Conservation (phyloP, 2,113 vertebrate species). For the Podarcis cretensis region DNA sequence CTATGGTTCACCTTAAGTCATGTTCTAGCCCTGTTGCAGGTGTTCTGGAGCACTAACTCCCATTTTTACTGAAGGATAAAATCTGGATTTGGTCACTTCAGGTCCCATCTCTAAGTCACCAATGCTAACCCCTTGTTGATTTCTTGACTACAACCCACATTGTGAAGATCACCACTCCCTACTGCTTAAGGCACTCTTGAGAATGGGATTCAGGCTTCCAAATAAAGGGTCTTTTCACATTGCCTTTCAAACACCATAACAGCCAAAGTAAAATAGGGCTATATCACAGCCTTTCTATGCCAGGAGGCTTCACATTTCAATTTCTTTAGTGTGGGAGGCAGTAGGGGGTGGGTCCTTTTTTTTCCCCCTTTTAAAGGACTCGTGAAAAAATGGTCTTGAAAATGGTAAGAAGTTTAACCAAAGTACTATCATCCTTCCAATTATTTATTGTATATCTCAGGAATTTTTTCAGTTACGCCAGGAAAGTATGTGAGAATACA, state of each 20-base stretch:
- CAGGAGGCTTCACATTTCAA: neutral
- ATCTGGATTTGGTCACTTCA: too few relatives aligned
- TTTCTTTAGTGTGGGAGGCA: neutral
- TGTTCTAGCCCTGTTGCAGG: neutral
- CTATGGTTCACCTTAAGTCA: neutral
- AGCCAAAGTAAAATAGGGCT: neutral
- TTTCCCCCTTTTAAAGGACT: neutral
- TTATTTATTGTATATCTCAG: conserved; percentile 24
- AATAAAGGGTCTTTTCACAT: neutral
- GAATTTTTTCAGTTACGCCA: conserved; percentile 1
- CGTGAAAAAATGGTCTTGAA: neutral
- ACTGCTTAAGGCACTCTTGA: neutral
- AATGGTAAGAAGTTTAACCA: conserved; percentile 19
- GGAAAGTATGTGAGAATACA: conserved; percentile 21
- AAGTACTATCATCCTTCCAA: conserved; percentile 28
- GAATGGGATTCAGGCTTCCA: neutral
- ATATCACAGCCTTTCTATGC: neutral
- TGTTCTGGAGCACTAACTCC: neutral
- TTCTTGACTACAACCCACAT: neutral
- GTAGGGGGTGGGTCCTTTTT: neutral
- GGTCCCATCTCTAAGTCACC: neutral
- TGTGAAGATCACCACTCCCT: neutral
- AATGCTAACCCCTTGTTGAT: neutral
- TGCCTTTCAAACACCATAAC: neutral
- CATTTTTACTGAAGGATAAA: neutral